Evolutionary conservation across 1,140 invertebrate genomes (phyloP).

Genomic region (Procambarus clarkii): DNA sequence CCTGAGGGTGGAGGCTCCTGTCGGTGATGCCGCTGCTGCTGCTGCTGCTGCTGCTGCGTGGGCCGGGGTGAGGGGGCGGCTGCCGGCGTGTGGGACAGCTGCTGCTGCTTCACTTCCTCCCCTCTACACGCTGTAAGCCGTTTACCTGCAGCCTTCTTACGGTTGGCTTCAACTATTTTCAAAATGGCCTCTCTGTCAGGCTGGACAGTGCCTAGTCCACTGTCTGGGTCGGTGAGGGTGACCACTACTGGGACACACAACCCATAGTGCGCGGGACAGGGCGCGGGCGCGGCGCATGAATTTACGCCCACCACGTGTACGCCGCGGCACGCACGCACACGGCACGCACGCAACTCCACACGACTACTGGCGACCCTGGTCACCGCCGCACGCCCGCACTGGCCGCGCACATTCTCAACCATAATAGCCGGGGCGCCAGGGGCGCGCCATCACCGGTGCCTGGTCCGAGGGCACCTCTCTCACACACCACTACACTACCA

Average conservation of each 20-base stretch:
- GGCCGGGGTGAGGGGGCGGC: conserved; percentile 70
- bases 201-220: conserved; percentile 57
- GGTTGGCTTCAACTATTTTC: conserved; percentile 59
- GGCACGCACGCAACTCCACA: conserved; percentile 57
- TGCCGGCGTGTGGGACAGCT: conserved; percentile 52
- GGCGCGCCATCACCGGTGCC: conserved; percentile 60
- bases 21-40: conserved; percentile 5
- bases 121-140: neutral
- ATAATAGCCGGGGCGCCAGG: conserved; percentile 61
- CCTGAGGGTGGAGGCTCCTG: conserved; percentile 76
- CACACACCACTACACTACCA: conserved; percentile 55
- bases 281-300: conserved; percentile 53
- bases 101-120: neutral
- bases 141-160: conserved; percentile 22
- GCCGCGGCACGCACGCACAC: conserved; percentile 60
- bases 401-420: conserved; percentile 55
- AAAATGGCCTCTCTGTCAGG: conserved; percentile 59
- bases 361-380: conserved; percentile 63
- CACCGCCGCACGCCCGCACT: conserved; percentile 61
- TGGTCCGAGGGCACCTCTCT: conserved; percentile 17
- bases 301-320: conserved; percentile 62
- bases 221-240: conserved; percentile 50
- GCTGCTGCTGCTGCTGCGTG: neutral
- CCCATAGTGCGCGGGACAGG: conserved; percentile 66
- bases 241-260: conserved; percentile 55